Evolutionary conservation across 1,140 invertebrate species (phyloP), one percentile per base, ranked within the genome.

Genomic region (Alviniconcha marisindica): DNA sequence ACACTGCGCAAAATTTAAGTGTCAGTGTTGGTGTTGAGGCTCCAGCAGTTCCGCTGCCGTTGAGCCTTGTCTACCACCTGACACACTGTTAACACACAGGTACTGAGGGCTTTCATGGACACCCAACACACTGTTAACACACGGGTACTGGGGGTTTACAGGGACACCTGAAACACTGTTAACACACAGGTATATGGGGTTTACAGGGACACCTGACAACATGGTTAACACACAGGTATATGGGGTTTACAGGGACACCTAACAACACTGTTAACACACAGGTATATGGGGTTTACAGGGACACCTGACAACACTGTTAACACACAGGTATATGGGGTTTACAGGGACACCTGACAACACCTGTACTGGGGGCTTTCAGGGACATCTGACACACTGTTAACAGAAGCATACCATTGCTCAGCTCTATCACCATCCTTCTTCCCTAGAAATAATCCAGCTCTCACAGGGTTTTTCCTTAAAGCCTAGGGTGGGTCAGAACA

Each of bases 71-170:
- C 44, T 48, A 18, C 44, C 18, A 10, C 18, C n/a, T 18, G 28
- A 24, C 63, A 66, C 63, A 66, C 28, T 66, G 63, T 24, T 66
- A 66, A 66, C 63, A 66, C 63, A 66, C 63, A 66, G 28, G 12
- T 66, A 48, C 63, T 66, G 63, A 66, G 63, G 63, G 63, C 63
- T 66, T 66, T n/a, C n/a, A n/a, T n/a, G n/a, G n/a, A n/a, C 18
- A 10, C 18, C n/a, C 7, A 15, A 24, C 63, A 66, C 63, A 66
- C 28, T 66, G 63, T 24, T 66, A 66, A 66, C 63, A 66, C 63
- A 66, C 63, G 33, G 28, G 12, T 66, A 48, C 63, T 66, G 63
- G 33, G 63, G 63, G 63, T 31, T 66, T 66, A n/a, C n/a, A n/a
- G n/a, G n/a, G n/a, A n/a, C 18, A 10, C 18, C n/a, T 18, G 28